phyloP scores from a whole-genome alignment of 1,140 invertebrate species.

The Drosophila simulans region DNA sequence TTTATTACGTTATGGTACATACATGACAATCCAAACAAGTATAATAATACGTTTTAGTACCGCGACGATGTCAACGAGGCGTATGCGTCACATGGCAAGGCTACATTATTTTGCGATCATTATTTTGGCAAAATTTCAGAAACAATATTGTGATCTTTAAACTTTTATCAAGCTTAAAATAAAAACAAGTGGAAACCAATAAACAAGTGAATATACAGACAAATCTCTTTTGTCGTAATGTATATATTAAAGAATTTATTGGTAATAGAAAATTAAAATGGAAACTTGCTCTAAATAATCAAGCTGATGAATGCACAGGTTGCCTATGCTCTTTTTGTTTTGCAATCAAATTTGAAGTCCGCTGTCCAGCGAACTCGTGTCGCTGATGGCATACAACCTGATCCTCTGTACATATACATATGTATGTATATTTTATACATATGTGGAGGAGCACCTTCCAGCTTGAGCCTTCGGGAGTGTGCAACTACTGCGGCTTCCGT shows the following conservation, averaged over 20 bases:
- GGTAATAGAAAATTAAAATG: neutral
- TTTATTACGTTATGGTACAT: constrained; percentile 1
- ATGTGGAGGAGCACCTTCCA: constrained; percentile 37
- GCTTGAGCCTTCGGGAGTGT: constrained; percentile 13
- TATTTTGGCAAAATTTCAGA: constrained; percentile 56
- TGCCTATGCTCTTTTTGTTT: neutral
- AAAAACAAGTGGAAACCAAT: neutral
- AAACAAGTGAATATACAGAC: constrained; percentile 10
- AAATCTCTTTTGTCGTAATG: neutral
- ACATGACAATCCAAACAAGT: neutral
- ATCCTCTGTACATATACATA: constrained; percentile 11
- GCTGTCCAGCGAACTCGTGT: constrained; percentile 16
- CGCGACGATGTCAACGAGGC: constrained; percentile 35
- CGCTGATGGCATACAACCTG: constrained; percentile 35
- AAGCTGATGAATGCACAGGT: too few species aligned
- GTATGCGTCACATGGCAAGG: constrained; percentile 24
- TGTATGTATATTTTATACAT: neutral
- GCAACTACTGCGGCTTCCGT: constrained; percentile 75
- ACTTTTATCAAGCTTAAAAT: constrained; percentile 2
- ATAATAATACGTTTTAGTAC: constrained; percentile 21
- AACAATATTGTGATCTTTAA: constrained; percentile 26
- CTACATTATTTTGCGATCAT: constrained; percentile 14
- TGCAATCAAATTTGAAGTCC: constrained; percentile 21
- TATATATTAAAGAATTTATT: neutral
- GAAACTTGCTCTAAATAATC: too few species aligned